Base-by-base conservation (phyloP, 2,888 invertebrate species). In the Pterobdella sp. region DNA sequence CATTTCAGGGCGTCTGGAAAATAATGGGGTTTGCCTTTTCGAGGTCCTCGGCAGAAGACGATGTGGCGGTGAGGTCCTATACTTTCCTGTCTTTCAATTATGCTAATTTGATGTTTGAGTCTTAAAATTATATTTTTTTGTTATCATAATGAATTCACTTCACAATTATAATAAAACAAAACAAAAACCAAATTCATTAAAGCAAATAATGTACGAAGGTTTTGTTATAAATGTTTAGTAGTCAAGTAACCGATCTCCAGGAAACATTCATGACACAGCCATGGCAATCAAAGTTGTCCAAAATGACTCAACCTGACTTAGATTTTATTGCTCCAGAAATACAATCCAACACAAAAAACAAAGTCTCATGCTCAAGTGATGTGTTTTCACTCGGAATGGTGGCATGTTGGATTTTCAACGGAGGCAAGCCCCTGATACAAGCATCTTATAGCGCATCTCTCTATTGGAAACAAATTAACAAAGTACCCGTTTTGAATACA, bases 381-480 rank as follows among this genome's bases (percentile, higher is more conserved):
- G 94, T 97, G 91, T 98, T 91, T 85, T 94, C 95, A 0, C 86
- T 97, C 78, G 97, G 97, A 26, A 90, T 96, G 88, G 90, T 94
- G 71, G 90, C 96, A 79, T 93, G 92, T 82, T 88, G 94, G 74
- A 88, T 96, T 74, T 96, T 93, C 86, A 95, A 95, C 86, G 88
- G 89, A 76, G 96, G 97, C 52, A 88, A 89, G 78, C 89, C 93
- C 0, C 87, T 96, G 60, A 90, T 97, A 76, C 92, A 93, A 82
- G 90, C 94, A n/a, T 91, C 91, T 82, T 91, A 94, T 85, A 94
- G 91, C 80, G 89, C 90, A 65, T 89, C 92, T 76, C 88, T 90
- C 75, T 96, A 96, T 85, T 85, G 90, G 80, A 94, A 93, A 84
- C 94, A 94, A 85, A 85, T 94, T 75, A 94, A 94, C 83, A 87